Evolutionary conservation across 2,797 vertebrate species (phyloP).

Genomic region (Danio albolineatus): DNA sequence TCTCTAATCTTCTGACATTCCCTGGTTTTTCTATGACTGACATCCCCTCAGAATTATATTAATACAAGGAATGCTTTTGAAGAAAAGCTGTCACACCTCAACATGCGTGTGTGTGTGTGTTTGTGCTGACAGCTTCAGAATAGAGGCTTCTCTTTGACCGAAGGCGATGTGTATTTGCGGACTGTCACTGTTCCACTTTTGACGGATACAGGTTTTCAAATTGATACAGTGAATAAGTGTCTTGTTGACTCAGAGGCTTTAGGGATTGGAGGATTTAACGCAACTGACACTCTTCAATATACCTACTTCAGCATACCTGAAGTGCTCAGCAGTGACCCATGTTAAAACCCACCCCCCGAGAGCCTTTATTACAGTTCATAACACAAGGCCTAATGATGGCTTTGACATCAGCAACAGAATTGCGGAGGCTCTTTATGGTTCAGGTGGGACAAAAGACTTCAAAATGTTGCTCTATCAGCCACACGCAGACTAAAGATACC

Average conservation of each 20-base stretch:
- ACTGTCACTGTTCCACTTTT: slow-evolving; percentile 21
- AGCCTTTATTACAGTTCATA: background rate
- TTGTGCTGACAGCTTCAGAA: slow-evolving; percentile 35
- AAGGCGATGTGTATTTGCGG: slow-evolving; percentile 16
- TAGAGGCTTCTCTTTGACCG: slow-evolving; percentile 26
- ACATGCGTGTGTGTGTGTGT: background rate
- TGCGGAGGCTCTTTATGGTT: slow-evolving; percentile 4
- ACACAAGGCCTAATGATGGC: background rate
- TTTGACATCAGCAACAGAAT: slow-evolving; percentile 20
- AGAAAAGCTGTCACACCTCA: slow-evolving; percentile 13
- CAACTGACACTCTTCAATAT: slow-evolving; percentile 11
- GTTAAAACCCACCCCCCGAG: slow-evolving; percentile 17
- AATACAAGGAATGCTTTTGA: slow-evolving; percentile 30
- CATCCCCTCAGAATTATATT: slow-evolving; percentile 28
- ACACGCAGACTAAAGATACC: slow-evolving; percentile 11
- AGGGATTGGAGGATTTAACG: slow-evolving; percentile 39
- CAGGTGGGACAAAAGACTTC: slow-evolving; percentile 36
- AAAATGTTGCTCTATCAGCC: slow-evolving; percentile 30
- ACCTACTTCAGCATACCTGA: slow-evolving; percentile 8
- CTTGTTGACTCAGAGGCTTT: slow-evolving; percentile 45
- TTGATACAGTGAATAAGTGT: slow-evolving; percentile 40
- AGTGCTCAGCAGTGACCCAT: slow-evolving; percentile 7
- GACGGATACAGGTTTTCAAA: slow-evolving; percentile 36
- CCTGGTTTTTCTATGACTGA: slow-evolving; percentile 33
- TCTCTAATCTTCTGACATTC: slow-evolving; percentile 26